phyloP scores from a whole-genome alignment of 92 coral and sea anemone genomes.

The Phenganax marumi region DNA sequence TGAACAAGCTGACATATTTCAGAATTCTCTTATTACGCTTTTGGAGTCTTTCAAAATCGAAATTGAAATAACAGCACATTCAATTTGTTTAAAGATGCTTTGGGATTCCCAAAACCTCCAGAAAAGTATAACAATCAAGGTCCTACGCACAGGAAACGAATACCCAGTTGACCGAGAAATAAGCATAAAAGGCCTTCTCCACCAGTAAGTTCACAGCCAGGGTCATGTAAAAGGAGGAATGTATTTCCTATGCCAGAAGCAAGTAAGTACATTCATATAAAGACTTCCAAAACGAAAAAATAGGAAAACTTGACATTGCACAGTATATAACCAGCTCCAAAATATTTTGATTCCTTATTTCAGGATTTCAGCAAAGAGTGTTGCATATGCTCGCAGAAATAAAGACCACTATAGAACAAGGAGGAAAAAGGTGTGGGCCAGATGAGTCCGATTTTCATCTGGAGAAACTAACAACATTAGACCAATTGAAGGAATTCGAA shows the following conservation, averaged over 20 bases:
- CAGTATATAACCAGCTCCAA: too few relatives aligned
- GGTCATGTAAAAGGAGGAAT: background rate
- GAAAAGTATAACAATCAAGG: too few relatives aligned
- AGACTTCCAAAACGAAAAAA: background rate
- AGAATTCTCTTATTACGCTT: too few relatives aligned
- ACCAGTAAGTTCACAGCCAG: too few relatives aligned
- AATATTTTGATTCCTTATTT: background rate
- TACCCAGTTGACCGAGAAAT: too few relatives aligned
- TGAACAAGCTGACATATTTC: too few relatives aligned
- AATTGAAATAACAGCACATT: too few relatives aligned
- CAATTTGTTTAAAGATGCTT: too few relatives aligned
- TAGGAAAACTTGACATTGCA: background rate
- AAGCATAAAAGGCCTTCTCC: too few relatives aligned
- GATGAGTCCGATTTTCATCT: background rate
- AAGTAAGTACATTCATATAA: background rate
- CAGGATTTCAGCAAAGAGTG: conserved; percentile 5
- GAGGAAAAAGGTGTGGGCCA: conserved; percentile 4
- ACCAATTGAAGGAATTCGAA: background rate
- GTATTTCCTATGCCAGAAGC: conserved; percentile 4
- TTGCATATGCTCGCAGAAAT: background rate
- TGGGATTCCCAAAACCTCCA: too few relatives aligned
- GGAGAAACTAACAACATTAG: background rate
- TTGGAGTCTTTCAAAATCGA: too few relatives aligned
- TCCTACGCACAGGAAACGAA: too few relatives aligned
- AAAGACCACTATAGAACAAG: background rate